Conservation (phyloP, 1,140 invertebrate genomes). For the Cherax quadricarinatus region DNA sequence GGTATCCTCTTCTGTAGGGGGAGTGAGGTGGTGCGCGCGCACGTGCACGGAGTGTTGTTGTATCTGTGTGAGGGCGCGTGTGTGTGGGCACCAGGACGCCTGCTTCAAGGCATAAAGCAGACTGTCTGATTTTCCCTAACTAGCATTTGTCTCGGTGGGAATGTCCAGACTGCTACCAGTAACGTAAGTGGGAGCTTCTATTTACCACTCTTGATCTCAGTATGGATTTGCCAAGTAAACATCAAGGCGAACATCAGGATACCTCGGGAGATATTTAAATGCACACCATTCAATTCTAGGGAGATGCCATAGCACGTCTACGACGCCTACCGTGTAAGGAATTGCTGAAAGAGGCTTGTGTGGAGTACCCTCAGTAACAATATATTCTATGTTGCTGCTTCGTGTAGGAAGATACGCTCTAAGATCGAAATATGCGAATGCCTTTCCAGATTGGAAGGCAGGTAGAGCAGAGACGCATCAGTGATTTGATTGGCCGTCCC, state of each 20-base stretch:
- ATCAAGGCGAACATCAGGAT: neutral
- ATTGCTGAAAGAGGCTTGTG: neutral
- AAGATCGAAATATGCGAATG: neutral
- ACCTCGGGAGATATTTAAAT: neutral
- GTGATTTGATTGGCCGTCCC: slow-evolving; percentile 43
- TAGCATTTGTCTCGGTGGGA: neutral
- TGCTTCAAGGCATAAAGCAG: neutral
- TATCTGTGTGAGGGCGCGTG: neutral
- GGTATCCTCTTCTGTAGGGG: neutral
- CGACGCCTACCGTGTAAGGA: too few species aligned
- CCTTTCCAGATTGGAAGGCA: slow-evolving; percentile 9
- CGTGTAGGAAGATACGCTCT: neutral
- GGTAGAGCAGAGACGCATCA: slow-evolving; percentile 2
- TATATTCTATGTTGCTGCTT: neutral
- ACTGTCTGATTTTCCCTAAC: neutral
- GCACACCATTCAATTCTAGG: neutral
- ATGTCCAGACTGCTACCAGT: neutral
- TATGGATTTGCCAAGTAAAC: neutral
- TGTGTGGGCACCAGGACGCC: neutral
- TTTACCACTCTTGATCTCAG: neutral
- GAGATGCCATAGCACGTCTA: neutral
- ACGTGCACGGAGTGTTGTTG: neutral
- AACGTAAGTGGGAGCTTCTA: neutral
- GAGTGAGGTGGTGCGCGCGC: neutral
- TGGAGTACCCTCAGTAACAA: neutral